These are phyloP conservation scores for Caenorhabditis sp. DNA, from an alignment of 2,888 invertebrate genomes.

Conservation along the genomic window DNA sequence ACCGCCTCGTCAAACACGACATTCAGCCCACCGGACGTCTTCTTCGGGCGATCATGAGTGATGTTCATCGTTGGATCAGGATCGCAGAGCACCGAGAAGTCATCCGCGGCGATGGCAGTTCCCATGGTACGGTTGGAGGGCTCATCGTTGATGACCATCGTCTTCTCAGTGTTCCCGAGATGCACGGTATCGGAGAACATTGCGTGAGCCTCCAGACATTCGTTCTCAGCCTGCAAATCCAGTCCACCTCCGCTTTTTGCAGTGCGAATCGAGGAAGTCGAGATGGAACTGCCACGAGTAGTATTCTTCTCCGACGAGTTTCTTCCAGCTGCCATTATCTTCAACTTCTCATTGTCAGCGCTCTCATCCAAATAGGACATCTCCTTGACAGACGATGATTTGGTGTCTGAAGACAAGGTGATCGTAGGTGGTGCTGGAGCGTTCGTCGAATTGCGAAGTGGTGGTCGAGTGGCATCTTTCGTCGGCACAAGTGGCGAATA, in stretches of 20 bases:
- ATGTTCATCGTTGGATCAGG: conserved; percentile 46
- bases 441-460: conserved; percentile 31
- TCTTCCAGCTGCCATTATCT: conserved; percentile 23
- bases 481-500: conserved; percentile 44
- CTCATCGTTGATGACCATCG: conserved; percentile 28
- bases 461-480: conserved; percentile 32
- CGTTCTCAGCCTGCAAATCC: conserved; percentile 56
- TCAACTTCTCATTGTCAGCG: conserved; percentile 22
- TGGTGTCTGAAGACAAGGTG: conserved; percentile 62
- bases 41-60: conserved; percentile 10
- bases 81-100: conserved; percentile 44
- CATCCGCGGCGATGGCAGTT: not conserved
- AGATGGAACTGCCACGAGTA: conserved; percentile 4
- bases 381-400: conserved; percentile 5
- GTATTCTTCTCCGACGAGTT: not conserved
- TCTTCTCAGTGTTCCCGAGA: conserved; percentile 36
- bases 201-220: conserved; percentile 59
- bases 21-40: conserved; percentile 35
- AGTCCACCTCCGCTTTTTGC: conserved; percentile 48
- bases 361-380: conserved; percentile 3
- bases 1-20: conserved; percentile 38
- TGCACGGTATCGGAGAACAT: conserved; percentile 65
- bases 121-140: not conserved
- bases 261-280: conserved; percentile 18
- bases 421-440: conserved; percentile 20